Conservation (phyloP, 2,888 invertebrate genomes). For the Hoplodrina ambigua region DNA sequence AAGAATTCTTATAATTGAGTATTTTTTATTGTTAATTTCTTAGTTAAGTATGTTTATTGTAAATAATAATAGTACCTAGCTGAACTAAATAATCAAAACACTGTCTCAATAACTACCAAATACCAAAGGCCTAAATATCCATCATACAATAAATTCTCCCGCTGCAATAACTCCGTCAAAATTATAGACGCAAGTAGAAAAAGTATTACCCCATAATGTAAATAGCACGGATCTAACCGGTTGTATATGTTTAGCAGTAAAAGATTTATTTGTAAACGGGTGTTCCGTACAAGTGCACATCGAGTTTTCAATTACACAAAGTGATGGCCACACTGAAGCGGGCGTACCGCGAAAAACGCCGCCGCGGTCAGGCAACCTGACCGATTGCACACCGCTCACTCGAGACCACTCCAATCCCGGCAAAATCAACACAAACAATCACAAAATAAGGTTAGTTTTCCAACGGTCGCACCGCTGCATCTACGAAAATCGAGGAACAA, state of each 20-base stretch:
- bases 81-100: not conserved
- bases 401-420: slow-evolving; percentile 63
- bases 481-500: slow-evolving; percentile 82
- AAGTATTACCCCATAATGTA: slow-evolving; percentile 21
- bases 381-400: slow-evolving; percentile 83
- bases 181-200: not conserved
- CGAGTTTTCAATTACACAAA: slow-evolving; percentile 90
- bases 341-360: slow-evolving; percentile 85
- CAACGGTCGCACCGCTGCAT: slow-evolving; percentile 67
- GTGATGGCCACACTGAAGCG: slow-evolving; percentile 84
- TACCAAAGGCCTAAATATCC: not conserved
- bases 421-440: slow-evolving; percentile 77
- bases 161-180: not conserved
- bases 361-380: slow-evolving; percentile 83
- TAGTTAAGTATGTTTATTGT: not conserved
- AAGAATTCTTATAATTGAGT: not conserved
- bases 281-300: slow-evolving; percentile 87
- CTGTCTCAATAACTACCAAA: not conserved
- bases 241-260: slow-evolving; percentile 68
- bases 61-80: too few species aligned
- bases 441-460: slow-evolving; percentile 81
- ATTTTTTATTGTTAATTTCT: not conserved
- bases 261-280: slow-evolving; percentile 86
- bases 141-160: not conserved
- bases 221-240: slow-evolving; percentile 41